Evolutionary conservation across 2,797 vertebrate species (phyloP), one percentile per base, ranked within the genome.

Genomic region (Hafferia zeledoni): DNA sequence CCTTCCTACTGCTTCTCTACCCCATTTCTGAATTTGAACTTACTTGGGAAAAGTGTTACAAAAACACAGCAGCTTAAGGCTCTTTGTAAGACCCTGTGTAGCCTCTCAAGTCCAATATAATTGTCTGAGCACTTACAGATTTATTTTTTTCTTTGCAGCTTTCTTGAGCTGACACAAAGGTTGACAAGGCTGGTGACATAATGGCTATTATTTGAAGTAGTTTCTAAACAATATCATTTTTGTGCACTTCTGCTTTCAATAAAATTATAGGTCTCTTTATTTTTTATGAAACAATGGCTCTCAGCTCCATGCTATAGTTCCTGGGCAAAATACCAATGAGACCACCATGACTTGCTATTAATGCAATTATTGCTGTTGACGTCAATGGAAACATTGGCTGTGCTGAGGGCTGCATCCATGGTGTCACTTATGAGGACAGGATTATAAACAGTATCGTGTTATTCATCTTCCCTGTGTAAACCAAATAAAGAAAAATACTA

Each of bases 141-240:
- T 74, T 91, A 65, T 71, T 93, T 91, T 91, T 90, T 77, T 43
- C 49, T 56, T 83, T 47, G 1, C 37, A 88, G 75, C 83, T 90
- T 96, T 96, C 87, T 85, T 76, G n/a, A 92, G 89, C 69, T 93
- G 86, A 97, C 86, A 96, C 70, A 90, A 96, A 91, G 39, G 87
- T 93, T 97, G 97, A 96, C 91, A 97, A 90, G 83, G 74, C 72
- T 94, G 67, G 63, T 95, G 92, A 96, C 83, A 98, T 55, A 88
- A 87, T 33, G 49, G 56, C 56, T 97, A 95, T 97, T 98, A 97
- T 95, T 96, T 97, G 53, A 25, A 97, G 77, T 70, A 87, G 75
- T 96, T 97, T 97, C 97, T 96, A 95, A 97, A 96, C 96, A 97
- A 97, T 97, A 96, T 95, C 31, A 95, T 96, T 97, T 97, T 94